A percentile compares a stretch with the other conserved stretches of the same genome.
These are phyloP conservation scores for Meiosimyza decipiens DNA, from an alignment of 2,888 invertebrate species.

Conservation along the genomic window DNA sequence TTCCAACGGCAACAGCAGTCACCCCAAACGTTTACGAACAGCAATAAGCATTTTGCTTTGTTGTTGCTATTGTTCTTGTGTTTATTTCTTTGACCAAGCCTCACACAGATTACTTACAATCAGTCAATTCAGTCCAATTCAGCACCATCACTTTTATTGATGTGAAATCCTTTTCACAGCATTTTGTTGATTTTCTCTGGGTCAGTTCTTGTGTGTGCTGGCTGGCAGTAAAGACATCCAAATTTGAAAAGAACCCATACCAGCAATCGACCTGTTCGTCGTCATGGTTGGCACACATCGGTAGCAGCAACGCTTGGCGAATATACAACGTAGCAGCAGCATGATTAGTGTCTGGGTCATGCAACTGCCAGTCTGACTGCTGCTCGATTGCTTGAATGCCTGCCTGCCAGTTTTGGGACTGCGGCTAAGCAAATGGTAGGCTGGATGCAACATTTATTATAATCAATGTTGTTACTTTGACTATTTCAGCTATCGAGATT, in stretches of 20 bases:
- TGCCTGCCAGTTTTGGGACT: no score
- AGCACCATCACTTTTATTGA: background rate
- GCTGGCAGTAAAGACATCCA: background rate
- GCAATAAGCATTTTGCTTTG: background rate
- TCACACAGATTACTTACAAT: background rate
- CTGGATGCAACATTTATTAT: conserved; percentile 30
- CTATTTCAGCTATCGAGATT: conserved; percentile 24
- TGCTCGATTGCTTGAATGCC: conserved; percentile 22
- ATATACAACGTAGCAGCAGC: background rate
- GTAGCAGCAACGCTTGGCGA: conserved; percentile 7
- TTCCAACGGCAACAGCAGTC: conserved; percentile 35
- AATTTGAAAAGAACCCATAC: background rate
- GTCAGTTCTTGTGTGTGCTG: conserved; percentile 2
- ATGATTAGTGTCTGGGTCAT: conserved; percentile 37
- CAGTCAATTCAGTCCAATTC: background rate
- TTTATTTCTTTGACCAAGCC: conserved; percentile 7
- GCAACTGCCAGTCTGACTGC: conserved; percentile 4
- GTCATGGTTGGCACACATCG: conserved; percentile 15
- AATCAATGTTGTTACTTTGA: conserved; percentile 19
- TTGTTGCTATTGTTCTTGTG: background rate
- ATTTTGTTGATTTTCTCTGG: conserved; percentile 15
- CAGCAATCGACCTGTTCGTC: conserved; percentile 22
- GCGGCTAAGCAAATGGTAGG: conserved; percentile 11
- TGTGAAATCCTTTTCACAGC: conserved; percentile 8
- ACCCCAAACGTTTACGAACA: conserved; percentile 22